Conservation (phyloP, 2,113 vertebrate genomes). For the Martes martes region DNA sequence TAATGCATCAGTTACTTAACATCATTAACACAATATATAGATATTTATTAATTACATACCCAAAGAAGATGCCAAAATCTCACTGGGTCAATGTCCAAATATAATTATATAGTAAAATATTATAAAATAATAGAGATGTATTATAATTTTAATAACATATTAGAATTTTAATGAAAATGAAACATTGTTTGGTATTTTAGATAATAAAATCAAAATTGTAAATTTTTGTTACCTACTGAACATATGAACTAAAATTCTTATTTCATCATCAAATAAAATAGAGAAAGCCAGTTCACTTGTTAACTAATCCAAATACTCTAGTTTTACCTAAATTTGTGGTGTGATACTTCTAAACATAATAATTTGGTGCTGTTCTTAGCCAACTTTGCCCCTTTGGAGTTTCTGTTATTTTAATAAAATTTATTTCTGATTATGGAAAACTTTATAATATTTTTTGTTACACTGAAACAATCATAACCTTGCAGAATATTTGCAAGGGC, state of each 20-base stretch:
- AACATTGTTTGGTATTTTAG: neutral
- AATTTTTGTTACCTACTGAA: neutral
- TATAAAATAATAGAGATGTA: neutral
- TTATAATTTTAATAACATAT: neutral
- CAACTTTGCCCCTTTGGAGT: neutral
- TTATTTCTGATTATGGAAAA: neutral
- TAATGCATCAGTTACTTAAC: neutral
- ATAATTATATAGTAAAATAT: neutral
- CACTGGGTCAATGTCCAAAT: neutral
- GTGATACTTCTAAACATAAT: neutral
- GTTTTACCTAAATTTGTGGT: neutral
- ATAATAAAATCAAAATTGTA: neutral
- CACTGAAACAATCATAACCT: neutral
- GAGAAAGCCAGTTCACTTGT: neutral
- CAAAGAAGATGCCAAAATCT: neutral
- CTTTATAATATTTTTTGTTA: neutral
- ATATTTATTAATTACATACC: neutral
- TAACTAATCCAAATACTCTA: neutral
- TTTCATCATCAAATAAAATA: neutral
- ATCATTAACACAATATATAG: neutral
- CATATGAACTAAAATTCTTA: neutral
- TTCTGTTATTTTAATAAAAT: neutral
- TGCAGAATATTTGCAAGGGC: neutral
- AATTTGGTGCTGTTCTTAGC: neutral
- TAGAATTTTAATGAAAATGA: neutral